Evolutionary conservation across 2,797 vertebrate species (phyloP), one percentile per base, ranked within the genome.

Genomic region (Danio tinwini): DNA sequence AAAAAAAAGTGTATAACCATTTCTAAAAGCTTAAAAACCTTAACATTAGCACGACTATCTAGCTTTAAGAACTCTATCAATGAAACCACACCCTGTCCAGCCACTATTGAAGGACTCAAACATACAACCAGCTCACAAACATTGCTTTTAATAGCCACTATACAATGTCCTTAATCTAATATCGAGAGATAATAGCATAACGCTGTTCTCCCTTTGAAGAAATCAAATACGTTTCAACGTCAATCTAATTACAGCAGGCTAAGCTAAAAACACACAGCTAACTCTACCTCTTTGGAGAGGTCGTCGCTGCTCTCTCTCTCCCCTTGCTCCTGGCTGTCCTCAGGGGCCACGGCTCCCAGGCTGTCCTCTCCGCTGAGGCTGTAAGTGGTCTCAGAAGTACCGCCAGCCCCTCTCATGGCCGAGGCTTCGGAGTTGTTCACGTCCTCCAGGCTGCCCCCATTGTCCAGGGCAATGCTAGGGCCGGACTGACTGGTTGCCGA

Each of bases 211-310:
- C 49, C 16, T 59, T 61, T 61, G 45, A 70, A 62, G 37, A 70
- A 62, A 79, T 63, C 49, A 47, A 62, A 78, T 39, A 29, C 6
- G 17, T 17, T 70, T 65, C 37, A 45, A 39, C 19, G n/a, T 29
- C 59, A 80, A 73, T 80, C 78, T 64, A 72, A 80, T 73, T 73
- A 64, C 40, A 47, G 59, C 29, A 55, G 40, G 78, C 50, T 73
- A 78, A 59, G 19, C 47, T 53, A 67, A 64, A 64, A 76, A 44
- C 72, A 72, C 11, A 76, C 56, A 58, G 64, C 61, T 63, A 74
- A 74, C 67, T 65, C 40, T 95, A 99, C 97, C 97, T 99, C 97
- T 93, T 99, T 99, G 83, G 95, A 97, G 87, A 99, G 93, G 84
- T 99, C 96, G 80, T 94, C 96, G 42, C 92, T 95, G n/a, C 90